A percentile compares a stretch with the other conserved stretches of the same genome.
Evolutionary conservation across 2,113 vertebrate species (phyloP).

Genomic region (Perca fluviatilis): DNA sequence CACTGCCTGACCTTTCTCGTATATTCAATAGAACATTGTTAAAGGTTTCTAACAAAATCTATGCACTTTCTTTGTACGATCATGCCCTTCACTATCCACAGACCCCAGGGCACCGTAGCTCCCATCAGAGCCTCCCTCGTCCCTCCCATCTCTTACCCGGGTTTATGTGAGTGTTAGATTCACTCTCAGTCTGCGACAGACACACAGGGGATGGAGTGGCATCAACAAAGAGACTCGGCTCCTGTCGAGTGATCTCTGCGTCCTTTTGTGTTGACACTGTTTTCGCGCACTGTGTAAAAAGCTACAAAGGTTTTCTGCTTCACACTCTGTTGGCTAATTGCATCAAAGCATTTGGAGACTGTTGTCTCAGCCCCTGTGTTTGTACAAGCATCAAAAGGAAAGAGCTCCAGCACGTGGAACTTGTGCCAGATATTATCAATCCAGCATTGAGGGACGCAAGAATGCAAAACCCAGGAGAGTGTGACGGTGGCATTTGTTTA

Average conservation of each 20-base stretch:
- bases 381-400: conserved; percentile 76
- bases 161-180: conserved; percentile 49
- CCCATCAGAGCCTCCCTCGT: conserved; percentile 49
- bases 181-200: conserved; percentile 52
- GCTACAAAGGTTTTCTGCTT: conserved; percentile 82
- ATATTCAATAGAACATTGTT: conserved; percentile 64
- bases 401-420: conserved; percentile 53
- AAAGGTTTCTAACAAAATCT: conserved; percentile 59
- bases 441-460: conserved; percentile 47
- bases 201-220: conserved; percentile 56
- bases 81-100: conserved; percentile 57
- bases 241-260: conserved; percentile 66
- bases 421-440: conserved; percentile 70
- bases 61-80: conserved; percentile 61
- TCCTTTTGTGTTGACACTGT: conserved; percentile 73
- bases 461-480: conserved; percentile 48
- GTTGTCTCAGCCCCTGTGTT: conserved; percentile 68
- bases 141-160: conserved; percentile 32
- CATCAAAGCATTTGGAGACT: conserved; percentile 77
- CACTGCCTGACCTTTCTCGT: conserved; percentile 72
- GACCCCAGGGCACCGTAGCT: conserved; percentile 39
- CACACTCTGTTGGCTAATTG: conserved; percentile 81
- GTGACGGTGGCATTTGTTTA: conserved; percentile 68
- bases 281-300: conserved; percentile 61
- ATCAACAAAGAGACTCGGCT: conserved; percentile 58